Evolutionary conservation across 2,888 invertebrate species (phyloP).

Genomic region (Drosophila cognata): DNA sequence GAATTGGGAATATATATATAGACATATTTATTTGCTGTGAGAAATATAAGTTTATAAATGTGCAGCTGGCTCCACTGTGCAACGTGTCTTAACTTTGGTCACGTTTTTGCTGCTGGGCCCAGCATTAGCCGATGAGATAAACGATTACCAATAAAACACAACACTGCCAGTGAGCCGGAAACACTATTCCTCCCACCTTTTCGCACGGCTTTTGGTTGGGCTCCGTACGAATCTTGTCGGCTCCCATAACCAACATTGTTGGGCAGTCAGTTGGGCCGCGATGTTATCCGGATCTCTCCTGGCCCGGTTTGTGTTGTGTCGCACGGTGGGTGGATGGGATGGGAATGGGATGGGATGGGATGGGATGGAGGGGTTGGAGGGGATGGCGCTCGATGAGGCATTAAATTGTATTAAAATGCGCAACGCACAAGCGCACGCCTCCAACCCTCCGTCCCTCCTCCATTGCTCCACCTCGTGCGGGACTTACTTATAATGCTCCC

Average conservation of each 20-base stretch:
- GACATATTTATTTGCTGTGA: background rate
- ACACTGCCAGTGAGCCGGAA: constrained; percentile 61
- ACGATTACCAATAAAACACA: constrained; percentile 80
- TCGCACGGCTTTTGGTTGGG: constrained; percentile 5
- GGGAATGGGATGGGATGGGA: constrained; percentile 3
- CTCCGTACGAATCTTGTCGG: constrained; percentile 26
- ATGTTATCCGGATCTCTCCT: constrained; percentile 22
- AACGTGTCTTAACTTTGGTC: constrained; percentile 25
- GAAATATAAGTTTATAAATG: background rate
- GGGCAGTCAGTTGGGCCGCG: background rate
- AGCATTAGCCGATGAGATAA: constrained; percentile 66
- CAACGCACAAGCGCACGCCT: constrained; percentile 61
- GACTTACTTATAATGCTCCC: constrained; percentile 66
- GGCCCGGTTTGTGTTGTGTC: background rate
- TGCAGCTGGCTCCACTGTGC: constrained; percentile 51
- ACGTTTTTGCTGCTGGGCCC: constrained; percentile 54
- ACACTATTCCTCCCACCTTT: constrained; percentile 43
- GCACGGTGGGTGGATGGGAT: constrained; percentile 6
- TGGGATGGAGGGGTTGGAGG: constrained; percentile 32
- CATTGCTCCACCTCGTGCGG: constrained; percentile 1
- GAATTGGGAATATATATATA: background rate
- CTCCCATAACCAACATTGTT: background rate
- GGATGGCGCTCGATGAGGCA: constrained; percentile 74
- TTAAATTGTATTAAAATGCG: constrained; percentile 82
- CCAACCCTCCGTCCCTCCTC: constrained; percentile 1